Percentiles rank a stretch among this genome's conserved stretches.
phyloP scores from a whole-genome alignment of 2,797 vertebrate species.

The Chelonia mydas region DNA sequence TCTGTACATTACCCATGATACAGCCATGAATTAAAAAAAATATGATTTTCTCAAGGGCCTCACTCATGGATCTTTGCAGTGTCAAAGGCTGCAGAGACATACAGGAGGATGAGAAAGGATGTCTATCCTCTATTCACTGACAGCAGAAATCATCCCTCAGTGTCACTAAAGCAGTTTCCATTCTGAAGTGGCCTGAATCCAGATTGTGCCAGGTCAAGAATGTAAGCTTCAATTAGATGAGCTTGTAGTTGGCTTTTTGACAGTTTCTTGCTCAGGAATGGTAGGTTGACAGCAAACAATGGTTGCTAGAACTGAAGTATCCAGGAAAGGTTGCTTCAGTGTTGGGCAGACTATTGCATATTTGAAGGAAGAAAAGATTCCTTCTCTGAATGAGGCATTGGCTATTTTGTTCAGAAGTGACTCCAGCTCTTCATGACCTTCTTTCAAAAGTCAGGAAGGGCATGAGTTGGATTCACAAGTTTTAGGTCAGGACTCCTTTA shows the following conservation, averaged over 20 bases:
- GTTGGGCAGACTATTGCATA: neutral
- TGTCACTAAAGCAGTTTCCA: neutral
- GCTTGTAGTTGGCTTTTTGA: too few relatives aligned
- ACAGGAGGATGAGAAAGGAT: too few relatives aligned
- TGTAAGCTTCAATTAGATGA: neutral
- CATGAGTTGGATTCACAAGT: neutral
- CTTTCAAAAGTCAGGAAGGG: neutral
- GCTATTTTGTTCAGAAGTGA: neutral
- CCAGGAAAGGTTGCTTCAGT: too few relatives aligned
- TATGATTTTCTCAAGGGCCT: neutral
- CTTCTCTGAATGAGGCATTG: neutral
- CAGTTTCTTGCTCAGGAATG: neutral
- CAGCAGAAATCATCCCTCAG: neutral
- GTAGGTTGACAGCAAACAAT: too few relatives aligned
- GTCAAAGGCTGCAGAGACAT: neutral
- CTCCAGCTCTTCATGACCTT: neutral
- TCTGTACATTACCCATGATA: neutral
- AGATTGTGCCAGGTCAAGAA: neutral
- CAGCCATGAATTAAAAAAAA: neutral
- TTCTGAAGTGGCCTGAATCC: neutral
- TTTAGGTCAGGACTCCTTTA: neutral
- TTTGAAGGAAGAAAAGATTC: neutral
- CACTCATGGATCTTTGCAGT: neutral
- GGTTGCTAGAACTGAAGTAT: too few relatives aligned
- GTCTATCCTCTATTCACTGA: neutral